Conservation (phyloP, 2,113 vertebrate genomes). For the Oxygymnocypris stewartii region DNA sequence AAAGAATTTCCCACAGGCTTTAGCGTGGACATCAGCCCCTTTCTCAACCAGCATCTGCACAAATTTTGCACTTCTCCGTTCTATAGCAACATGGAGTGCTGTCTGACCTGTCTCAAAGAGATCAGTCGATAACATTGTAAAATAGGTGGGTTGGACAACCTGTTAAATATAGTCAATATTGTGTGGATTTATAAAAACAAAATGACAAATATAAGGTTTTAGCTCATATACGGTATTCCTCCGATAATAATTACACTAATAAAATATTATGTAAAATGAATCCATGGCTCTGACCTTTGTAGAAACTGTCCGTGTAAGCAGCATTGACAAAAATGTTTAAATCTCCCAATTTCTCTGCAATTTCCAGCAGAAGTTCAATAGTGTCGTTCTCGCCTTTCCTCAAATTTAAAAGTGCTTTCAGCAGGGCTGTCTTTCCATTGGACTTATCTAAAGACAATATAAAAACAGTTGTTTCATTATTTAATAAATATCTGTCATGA, state of each 20-base stretch:
- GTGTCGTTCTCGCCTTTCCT: constrained; percentile 82
- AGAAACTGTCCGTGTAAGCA: constrained; percentile 85
- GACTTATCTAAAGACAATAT: constrained; percentile 78
- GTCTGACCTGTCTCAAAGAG: constrained; percentile 82
- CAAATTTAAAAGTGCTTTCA: constrained; percentile 93
- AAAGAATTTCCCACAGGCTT: constrained; percentile 91
- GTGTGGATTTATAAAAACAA: not conserved
- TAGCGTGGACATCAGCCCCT: constrained; percentile 87
- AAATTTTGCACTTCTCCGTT: constrained; percentile 85
- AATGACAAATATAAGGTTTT: not conserved
- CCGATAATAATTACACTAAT: not conserved
- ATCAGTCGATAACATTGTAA: not conserved
- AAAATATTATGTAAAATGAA: not conserved
- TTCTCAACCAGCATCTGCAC: constrained; percentile 88
- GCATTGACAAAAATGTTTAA: constrained; percentile 85
- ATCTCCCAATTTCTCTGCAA: constrained; percentile 83
- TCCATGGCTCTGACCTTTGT: constrained; percentile 79
- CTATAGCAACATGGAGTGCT: constrained; percentile 92
- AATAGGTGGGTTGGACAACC: not conserved
- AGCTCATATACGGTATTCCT: too few species aligned
- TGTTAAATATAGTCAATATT: not conserved
- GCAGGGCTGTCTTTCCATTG: constrained; percentile 87
- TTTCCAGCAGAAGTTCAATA: constrained; percentile 81
- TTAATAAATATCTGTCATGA: not conserved
- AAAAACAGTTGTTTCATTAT: constrained; percentile 1